Base-by-base conservation (phyloP, 1,140 invertebrate species). In the Pseudomyrmex cubaensis region DNA sequence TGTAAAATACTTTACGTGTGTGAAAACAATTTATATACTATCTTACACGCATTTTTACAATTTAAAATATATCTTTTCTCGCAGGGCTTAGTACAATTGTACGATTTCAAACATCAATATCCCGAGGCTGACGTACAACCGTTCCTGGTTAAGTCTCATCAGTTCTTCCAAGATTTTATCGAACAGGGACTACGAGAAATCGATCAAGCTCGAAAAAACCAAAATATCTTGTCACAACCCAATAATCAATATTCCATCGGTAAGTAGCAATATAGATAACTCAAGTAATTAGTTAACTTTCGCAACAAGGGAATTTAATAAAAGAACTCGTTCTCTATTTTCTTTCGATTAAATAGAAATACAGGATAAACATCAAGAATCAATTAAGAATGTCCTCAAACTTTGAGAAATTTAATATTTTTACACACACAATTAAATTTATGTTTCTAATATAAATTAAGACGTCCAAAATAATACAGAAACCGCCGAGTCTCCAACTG, bases 121-220 rank as follows among this genome's bases (percentile, higher is more conserved):
- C 98, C 98, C 0, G 97, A 98, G 85, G 97, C 98, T 20, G 98
- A 99, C 92, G 90, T 94, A 0, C 97, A 98, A 92, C 97, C 97
- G 48, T 99, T 98, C 92, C 95, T 99, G 89, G 96, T 97, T 86
- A 98, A 97, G 88, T 97, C 97, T 0, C 98, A 98, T 63, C 97
- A 97, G 90, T 98, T 97, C 93, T 99, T 99, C 94, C 97, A 98
- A 93, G 97, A 98, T 88, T 99, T 98, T 91, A 98, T 99, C 88
- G 97, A 98, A 90, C 95, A 97, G 78, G 98, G 98, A 4, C 94
- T 99, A 54, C 96, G 96, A 72, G 96, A 97, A 80, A 98, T 99
- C 56, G 97, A 97, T 84, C 95, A 95, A 82, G 94, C 95, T 80
- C 92, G 96, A 84, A 95, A 95, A 85, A 93, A 90, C 92, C 93